A percentile compares a stretch with the other conserved stretches of the same genome.
phyloP scores from a whole-genome alignment of 92 coral and sea anemone species.

The Galaxea fascicularis region DNA sequence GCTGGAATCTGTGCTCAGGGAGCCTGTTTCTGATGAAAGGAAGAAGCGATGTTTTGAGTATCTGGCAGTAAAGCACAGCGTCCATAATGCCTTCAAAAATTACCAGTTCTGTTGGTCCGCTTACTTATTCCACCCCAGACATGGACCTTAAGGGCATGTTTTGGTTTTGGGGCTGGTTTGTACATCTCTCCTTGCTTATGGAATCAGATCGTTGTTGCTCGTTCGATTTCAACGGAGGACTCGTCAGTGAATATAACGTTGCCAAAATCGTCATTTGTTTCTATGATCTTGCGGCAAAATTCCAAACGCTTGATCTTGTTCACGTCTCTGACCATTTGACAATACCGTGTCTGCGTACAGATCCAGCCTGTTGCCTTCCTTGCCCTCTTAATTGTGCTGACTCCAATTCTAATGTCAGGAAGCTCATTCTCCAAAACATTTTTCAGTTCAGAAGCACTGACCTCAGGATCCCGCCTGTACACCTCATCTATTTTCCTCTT shows the following conservation, averaged over 20 bases:
- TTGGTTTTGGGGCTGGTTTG: constrained; percentile 42
- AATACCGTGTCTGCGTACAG: constrained; percentile 28
- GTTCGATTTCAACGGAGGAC: constrained; percentile 20
- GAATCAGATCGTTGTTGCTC: constrained; percentile 18
- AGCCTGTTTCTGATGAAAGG: constrained; percentile 30
- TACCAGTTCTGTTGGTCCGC: constrained; percentile 33
- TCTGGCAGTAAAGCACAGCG: constrained; percentile 13
- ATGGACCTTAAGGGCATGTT: constrained; percentile 48
- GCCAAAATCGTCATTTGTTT: constrained; percentile 33
- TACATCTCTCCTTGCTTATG: constrained; percentile 21
- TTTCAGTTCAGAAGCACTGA: constrained; percentile 12
- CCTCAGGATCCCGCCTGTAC: constrained; percentile 1
- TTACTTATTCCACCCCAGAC: constrained; percentile 38
- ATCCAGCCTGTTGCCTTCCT: constrained; percentile 27
- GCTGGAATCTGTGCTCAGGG: constrained; percentile 49
- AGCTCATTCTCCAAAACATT: constrained; percentile 14
- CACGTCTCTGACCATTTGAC: constrained; percentile 24
- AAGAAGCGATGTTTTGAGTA: constrained; percentile 22
- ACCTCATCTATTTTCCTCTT: constrained; percentile 28
- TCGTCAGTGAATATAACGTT: constrained; percentile 25
- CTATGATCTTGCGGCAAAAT: not conserved
- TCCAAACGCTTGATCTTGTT: constrained; percentile 22
- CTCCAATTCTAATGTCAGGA: not conserved
- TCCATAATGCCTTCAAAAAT: constrained; percentile 50
- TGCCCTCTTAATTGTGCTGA: constrained; percentile 16